These are phyloP conservation scores for Numenius arquata DNA, from an alignment of 2,113 vertebrate species.

Conservation along the genomic window DNA sequence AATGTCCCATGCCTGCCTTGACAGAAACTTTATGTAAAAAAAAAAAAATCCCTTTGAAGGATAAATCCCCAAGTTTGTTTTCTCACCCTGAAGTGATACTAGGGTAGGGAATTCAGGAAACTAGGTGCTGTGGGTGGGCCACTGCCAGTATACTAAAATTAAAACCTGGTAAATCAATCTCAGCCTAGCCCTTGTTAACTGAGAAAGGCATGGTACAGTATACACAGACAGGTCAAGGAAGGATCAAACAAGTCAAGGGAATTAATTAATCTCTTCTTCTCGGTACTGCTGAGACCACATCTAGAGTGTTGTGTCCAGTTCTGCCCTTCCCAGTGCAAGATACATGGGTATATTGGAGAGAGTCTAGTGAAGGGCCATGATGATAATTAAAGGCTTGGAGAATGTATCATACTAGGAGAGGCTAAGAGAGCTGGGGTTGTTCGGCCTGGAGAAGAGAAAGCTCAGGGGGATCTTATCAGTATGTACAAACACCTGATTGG, in stretches of 20 bases:
- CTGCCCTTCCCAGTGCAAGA: background rate
- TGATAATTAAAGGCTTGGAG: background rate
- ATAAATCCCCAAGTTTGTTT: background rate
- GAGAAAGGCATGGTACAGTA: background rate
- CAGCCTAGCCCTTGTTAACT: background rate
- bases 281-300: background rate
- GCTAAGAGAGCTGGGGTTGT: background rate
- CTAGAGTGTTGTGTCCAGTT: background rate
- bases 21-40: background rate
- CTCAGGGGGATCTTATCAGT: background rate
- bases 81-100: background rate
- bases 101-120: background rate
- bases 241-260: background rate
- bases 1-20: background rate
- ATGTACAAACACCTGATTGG: background rate
- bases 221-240: background rate
- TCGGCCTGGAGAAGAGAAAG: background rate
- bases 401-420: background rate
- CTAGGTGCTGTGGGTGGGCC: background rate
- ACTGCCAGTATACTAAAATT: background rate
- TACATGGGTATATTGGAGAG: accelerated
- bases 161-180: background rate
- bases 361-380: accelerated
- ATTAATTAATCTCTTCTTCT: background rate
- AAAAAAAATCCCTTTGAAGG: background rate